Conservation (phyloP, 1,140 invertebrate genomes). For the Drosophila miranda region DNA sequence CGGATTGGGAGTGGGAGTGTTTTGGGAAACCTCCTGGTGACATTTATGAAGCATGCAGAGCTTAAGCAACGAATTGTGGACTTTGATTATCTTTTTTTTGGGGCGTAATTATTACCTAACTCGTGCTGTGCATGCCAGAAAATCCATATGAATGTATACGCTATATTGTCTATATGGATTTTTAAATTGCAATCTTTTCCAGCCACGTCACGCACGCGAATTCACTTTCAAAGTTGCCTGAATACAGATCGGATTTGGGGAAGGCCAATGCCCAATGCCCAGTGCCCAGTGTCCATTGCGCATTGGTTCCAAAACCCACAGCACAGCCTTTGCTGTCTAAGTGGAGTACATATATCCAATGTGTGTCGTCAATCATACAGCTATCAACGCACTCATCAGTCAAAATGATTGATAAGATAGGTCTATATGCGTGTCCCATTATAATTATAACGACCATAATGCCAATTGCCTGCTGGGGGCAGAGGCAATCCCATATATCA, state of each 20-base stretch:
- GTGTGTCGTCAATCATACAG: slow-evolving; percentile 45
- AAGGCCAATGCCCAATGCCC: not conserved
- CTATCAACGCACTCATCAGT: slow-evolving; percentile 62
- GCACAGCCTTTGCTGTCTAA: too few species aligned
- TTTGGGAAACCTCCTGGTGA: not conserved
- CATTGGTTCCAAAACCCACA: not conserved
- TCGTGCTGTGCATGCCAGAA: slow-evolving; percentile 46
- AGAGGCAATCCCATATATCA: slow-evolving; percentile 6
- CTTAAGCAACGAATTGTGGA: slow-evolving; percentile 71
- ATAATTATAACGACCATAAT: slow-evolving; percentile 68
- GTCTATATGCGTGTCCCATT: slow-evolving; percentile 44
- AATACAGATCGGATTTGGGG: not conserved
- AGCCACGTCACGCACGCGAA: slow-evolving; percentile 29
- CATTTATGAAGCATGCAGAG: slow-evolving; percentile 36
- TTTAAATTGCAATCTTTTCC: slow-evolving; percentile 38
- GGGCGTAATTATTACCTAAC: slow-evolving; percentile 70
- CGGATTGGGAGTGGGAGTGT: not conserved
- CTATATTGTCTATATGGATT: slow-evolving; percentile 43
- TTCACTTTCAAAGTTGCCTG: slow-evolving; percentile 5
- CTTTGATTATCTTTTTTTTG: slow-evolving; percentile 55
- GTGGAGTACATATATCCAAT: too few species aligned
- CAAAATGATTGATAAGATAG: slow-evolving; percentile 39
- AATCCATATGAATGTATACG: slow-evolving; percentile 50
- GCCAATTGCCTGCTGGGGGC: slow-evolving; percentile 10
- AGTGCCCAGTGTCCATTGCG: not conserved